Evolutionary conservation across 2,797 vertebrate species (phyloP), one percentile per base, ranked within the genome.

Genomic region (Ctenosaura bakeri): DNA sequence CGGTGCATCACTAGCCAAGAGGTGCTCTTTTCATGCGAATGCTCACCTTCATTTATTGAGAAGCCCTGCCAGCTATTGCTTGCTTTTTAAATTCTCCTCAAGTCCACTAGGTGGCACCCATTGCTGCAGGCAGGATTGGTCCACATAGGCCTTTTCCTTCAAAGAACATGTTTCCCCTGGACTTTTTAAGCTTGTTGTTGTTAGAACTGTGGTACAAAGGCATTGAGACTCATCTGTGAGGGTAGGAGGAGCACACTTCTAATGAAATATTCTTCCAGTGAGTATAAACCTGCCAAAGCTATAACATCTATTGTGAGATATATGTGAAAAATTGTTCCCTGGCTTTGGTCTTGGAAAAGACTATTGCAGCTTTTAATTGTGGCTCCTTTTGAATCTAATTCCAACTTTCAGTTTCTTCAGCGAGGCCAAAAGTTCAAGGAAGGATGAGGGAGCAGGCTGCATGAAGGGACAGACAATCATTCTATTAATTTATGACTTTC

Each of bases 81-180:
- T 76, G n/a, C 35, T 76, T 10, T 74, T 74, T 50, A 78, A 22
- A 4, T 38, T 74, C 79, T 50, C 62, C 90, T 71, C 20, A 71
- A 18, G 12, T n/a, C 86, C 54, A 35, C n/a, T 83, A 26, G 0
- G 73, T 87, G 86, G 90, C 73, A 66, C 77, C 85, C 80, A 83
- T 56, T 88, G 35, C 89, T 80, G 80, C 35, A 59, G 79, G 59
- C 84, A 86, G 16, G 56, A 83, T 46, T 59, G 42, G 26, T 77
- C 52, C 7, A 42, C 42, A n/a, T 9, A 52, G 16, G 29, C 52
- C 5, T 83, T 83, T n/a, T 16, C 10, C 35, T 86, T 77, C 26
- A 56, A 88, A 73, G 62, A 77, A 50, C 74, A 56, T 78, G 24
- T 18, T 12, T 74, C 77, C 22, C 80, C 66, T 26, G 13, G n/a